These are phyloP conservation scores for Poeciliopsis infans DNA, from an alignment of 2,797 vertebrate species.

Conservation along the genomic window DNA sequence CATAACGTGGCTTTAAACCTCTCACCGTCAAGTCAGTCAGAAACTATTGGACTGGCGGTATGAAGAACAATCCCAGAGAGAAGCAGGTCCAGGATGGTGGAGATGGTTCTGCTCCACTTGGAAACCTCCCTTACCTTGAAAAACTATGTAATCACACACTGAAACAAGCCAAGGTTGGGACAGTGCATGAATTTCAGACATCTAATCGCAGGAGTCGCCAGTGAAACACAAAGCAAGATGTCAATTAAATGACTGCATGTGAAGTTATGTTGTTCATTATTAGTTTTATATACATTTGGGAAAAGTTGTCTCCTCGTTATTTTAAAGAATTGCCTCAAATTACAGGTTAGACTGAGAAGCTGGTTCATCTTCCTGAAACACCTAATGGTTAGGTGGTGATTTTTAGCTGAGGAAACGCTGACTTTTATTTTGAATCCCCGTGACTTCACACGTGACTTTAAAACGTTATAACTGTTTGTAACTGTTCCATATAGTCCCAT, in stretches of 20 bases:
- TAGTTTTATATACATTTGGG: not conserved
- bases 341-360: not conserved
- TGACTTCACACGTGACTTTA: not conserved
- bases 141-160: constrained; percentile 3
- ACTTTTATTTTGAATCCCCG: not conserved
- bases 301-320: not conserved
- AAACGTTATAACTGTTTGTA: not conserved
- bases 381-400: not conserved
- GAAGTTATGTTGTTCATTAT: not conserved
- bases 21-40: constrained; percentile 6
- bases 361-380: not conserved
- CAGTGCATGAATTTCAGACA: not conserved
- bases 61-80: constrained; percentile 45
- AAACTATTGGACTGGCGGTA: constrained; percentile 31
- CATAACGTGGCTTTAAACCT: constrained; percentile 29
- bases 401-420: not conserved
- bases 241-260: not conserved
- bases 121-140: constrained; percentile 2
- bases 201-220: not conserved
- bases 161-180: not conserved
- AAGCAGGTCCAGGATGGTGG: constrained; percentile 40
- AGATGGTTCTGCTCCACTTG: constrained; percentile 23
- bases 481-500: not conserved
- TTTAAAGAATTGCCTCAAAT: not conserved
- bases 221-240: not conserved